phyloP scores from a whole-genome alignment of 2,888 invertebrate species.

The Pristionchus maxplancki region DNA sequence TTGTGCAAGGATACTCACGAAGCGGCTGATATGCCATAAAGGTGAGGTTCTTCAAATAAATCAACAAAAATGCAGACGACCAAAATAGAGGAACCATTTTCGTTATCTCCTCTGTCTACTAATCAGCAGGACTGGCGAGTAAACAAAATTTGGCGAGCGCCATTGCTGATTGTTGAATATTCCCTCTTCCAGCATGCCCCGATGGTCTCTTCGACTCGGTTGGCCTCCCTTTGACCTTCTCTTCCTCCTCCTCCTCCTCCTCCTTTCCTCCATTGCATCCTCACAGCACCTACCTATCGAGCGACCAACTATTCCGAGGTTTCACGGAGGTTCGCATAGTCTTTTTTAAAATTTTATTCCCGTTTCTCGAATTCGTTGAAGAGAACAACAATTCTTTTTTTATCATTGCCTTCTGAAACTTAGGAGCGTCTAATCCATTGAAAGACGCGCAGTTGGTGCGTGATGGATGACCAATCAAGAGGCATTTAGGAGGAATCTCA shows the following conservation, averaged over 20 bases:
- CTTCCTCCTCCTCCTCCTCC: conserved; percentile 1
- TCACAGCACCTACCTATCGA: not conserved
- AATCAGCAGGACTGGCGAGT: too few relatives aligned
- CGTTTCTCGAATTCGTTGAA: not conserved
- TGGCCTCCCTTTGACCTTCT: not conserved
- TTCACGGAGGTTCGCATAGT: not conserved
- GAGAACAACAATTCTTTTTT: not conserved
- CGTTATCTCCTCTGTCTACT: too few relatives aligned
- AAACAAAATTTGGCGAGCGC: too few relatives aligned
- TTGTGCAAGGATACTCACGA: too few relatives aligned
- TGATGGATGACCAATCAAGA: conserved; percentile 31
- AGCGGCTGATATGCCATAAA: conserved; percentile 34
- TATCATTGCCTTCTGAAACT: not conserved
- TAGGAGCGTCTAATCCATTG: not conserved
- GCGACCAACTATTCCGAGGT: not conserved
- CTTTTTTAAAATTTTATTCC: not conserved
- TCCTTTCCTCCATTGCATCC: not conserved
- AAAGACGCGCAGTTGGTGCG: not conserved
- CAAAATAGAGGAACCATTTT: not conserved
- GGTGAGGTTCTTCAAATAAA: not conserved
- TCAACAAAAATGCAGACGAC: not conserved
- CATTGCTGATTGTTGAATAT: too few relatives aligned
- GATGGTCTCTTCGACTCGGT: conserved; percentile 42
- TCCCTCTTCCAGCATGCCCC: not conserved
- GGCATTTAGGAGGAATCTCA: not conserved